These are phyloP conservation scores for Kryphioiulus occultus DNA, from an alignment of 2,888 invertebrate genomes.

Conservation along the genomic window DNA sequence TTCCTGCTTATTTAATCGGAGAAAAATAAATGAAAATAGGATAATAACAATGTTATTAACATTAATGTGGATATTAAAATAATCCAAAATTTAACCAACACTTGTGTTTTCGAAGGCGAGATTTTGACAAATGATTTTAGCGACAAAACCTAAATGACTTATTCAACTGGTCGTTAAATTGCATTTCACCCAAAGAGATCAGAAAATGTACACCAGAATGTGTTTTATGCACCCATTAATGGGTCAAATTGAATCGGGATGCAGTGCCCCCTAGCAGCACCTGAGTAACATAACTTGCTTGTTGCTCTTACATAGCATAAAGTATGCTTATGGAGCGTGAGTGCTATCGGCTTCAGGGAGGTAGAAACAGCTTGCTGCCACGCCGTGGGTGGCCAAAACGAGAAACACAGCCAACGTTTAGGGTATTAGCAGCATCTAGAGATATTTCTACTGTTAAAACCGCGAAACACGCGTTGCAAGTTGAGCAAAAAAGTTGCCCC, in stretches of 20 bases:
- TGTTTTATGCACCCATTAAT: neutral
- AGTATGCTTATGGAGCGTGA: constrained; percentile 7
- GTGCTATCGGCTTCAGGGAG: constrained; percentile 7
- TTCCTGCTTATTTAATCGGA: too few relatives aligned
- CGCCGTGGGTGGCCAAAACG: constrained; percentile 44
- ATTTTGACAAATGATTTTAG: neutral
- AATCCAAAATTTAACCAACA: neutral
- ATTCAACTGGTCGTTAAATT: neutral
- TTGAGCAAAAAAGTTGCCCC: constrained; percentile 15
- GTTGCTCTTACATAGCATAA: neutral
- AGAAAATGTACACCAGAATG: neutral
- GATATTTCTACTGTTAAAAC: constrained; percentile 43
- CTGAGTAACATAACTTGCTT: neutral
- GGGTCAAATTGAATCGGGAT: neutral
- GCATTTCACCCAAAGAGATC: neutral
- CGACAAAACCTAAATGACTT: neutral
- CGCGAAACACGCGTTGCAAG: constrained; percentile 43
- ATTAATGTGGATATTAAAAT: neutral
- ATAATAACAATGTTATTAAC: neutral
- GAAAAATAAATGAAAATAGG: too few relatives aligned
- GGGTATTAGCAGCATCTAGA: constrained; percentile 13
- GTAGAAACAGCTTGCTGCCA: constrained; percentile 43
- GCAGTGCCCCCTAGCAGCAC: constrained; percentile 24
- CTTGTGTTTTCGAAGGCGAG: neutral
- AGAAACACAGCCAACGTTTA: constrained; percentile 44